phyloP scores from a whole-genome alignment of 2,888 invertebrate genomes.

The Philaethria dido region DNA sequence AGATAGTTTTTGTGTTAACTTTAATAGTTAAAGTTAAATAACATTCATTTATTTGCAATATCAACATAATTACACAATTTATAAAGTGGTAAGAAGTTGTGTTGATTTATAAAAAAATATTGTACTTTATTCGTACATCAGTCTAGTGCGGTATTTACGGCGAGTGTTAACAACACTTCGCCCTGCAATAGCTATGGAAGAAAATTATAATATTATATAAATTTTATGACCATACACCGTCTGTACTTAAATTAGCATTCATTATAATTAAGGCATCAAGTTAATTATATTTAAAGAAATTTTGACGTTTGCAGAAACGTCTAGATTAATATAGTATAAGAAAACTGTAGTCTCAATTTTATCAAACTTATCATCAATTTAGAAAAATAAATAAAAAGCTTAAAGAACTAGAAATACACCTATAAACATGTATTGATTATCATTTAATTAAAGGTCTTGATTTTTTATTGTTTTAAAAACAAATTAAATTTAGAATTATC shows the following conservation, averaged over 20 bases:
- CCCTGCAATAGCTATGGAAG: background rate
- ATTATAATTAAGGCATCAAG: background rate
- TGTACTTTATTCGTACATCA: slow-evolving; percentile 26
- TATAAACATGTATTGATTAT: too few species aligned
- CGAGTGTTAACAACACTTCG: slow-evolving; percentile 5
- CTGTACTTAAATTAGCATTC: background rate
- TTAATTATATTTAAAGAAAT: background rate
- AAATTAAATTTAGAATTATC: too few species aligned
- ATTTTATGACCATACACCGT: background rate
- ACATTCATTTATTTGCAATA: slow-evolving; percentile 30
- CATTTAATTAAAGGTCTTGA: too few species aligned
- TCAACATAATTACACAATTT: slow-evolving; percentile 27
- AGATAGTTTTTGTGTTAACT: slow-evolving; percentile 30
- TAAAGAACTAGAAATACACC: too few species aligned
- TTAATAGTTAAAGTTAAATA: slow-evolving; percentile 34
- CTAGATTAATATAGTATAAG: too few species aligned
- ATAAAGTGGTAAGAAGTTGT: slow-evolving; percentile 29
- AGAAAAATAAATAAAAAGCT: too few species aligned
- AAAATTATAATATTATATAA: background rate
- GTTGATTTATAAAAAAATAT: slow-evolving; percentile 29
- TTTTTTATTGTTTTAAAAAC: too few species aligned
- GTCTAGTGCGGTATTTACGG: slow-evolving; percentile 22
- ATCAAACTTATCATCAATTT: too few species aligned
- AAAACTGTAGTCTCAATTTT: too few species aligned
- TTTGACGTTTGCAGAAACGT: too few species aligned